Base-by-base conservation (phyloP, 2,797 vertebrate genomes). In the Acestrorhynchus altus region DNA sequence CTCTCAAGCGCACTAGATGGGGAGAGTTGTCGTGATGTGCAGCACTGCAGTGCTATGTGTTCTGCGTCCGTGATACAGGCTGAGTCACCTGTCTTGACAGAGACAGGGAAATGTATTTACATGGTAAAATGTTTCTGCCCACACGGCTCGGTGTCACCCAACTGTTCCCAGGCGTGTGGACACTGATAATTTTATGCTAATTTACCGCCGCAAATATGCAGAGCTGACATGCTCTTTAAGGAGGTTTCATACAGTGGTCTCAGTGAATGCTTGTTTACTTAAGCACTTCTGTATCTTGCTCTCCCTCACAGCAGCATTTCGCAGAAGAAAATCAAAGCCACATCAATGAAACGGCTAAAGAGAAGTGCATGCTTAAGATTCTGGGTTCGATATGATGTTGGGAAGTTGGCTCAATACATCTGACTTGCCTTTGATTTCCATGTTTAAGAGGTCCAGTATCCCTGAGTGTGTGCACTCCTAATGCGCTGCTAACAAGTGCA, bases 1-100 rank as follows among this genome's bases (percentile, higher is more conserved):
- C 66, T 60, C 52, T 63, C 26, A 56, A 59, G n/a, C 46, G 54
- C 65, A 20, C 57, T 68, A 56, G 56, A 63, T 16, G 26, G 49
- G 28, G 46, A 18, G 77, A 57, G 67, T 68, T 76, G 89, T 90
- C 89, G 89, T 93, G 92, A 91, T 90, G 86, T 85, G 86, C 75
- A 15, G 77, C 88, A 86, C 93, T 92, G 93, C 93, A 91, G 90
- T 92, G 89, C 87, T 89, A 89, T 90, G 90, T 87, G 88, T 91
- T 86, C 87, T 76, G 86, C 84, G 83, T 79, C 80, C 66, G 81
- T 88, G 87, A 88, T 87, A 84, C 31, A 80, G 85, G 64, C 84
- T 90, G 90, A 91, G 89, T 93, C 92, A 92, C 92, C 90, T 90
- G 88, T 86, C 86, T 88, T 80, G 72, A 82, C 52, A 75, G 73